A percentile compares a stretch with the other conserved stretches of the same genome.
Conservation (phyloP, 2,113 vertebrate species). For the Syngnathoides biaculeatus region DNA sequence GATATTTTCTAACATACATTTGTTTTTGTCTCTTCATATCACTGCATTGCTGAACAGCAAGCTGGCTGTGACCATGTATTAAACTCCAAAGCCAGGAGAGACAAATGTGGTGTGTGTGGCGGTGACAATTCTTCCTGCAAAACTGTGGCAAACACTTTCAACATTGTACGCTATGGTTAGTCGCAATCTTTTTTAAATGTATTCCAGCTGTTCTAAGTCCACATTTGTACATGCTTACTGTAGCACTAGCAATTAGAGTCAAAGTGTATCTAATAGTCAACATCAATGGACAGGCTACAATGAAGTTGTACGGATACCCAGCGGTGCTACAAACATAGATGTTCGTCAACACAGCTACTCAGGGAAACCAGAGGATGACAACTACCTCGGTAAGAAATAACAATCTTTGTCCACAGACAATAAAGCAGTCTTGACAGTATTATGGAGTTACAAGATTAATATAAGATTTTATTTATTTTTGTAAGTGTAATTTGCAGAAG, state of each 20-base stretch:
- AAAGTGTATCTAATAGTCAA: slow-evolving; percentile 7
- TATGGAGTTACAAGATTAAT: background rate
- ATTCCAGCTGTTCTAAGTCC: background rate
- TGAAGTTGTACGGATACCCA: slow-evolving; percentile 89
- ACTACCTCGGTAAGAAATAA: slow-evolving; percentile 91
- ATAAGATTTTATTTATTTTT: no score
- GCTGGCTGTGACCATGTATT: slow-evolving; percentile 97
- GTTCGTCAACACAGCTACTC: slow-evolving; percentile 98
- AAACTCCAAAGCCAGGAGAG: slow-evolving; percentile 96
- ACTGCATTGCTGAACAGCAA: slow-evolving; percentile 79
- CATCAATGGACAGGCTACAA: slow-evolving; percentile 86
- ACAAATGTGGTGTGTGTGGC: slow-evolving; percentile 97
- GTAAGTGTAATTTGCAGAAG: background rate
- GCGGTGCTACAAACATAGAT: slow-evolving; percentile 95
- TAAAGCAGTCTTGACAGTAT: background rate
- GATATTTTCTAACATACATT: background rate
- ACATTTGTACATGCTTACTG: background rate
- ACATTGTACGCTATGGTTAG: slow-evolving; percentile 92
- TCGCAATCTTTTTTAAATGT: slow-evolving; percentile 9
- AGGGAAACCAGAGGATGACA: slow-evolving; percentile 95
- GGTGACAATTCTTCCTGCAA: slow-evolving; percentile 98
- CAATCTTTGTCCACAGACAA: background rate
- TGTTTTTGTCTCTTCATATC: background rate
- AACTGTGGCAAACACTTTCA: slow-evolving; percentile 91
- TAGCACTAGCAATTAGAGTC: background rate